Base-by-base conservation (phyloP, 2,113 vertebrate species). In the Corythaixoides concolor region DNA sequence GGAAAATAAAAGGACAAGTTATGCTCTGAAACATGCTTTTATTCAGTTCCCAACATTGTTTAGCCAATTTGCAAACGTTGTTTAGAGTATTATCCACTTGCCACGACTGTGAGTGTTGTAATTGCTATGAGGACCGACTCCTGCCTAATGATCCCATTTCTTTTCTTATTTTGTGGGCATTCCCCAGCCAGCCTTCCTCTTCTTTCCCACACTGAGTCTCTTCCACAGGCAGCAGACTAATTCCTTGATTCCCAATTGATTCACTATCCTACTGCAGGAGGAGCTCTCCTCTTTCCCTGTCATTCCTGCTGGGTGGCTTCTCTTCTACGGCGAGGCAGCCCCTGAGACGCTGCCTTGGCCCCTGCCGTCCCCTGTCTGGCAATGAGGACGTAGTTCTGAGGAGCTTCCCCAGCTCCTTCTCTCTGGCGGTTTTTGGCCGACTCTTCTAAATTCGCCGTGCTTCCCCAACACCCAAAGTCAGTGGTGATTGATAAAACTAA, bases 201-300 rank as follows among this genome's bases (percentile, higher is more conserved):
- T 49, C 30, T 53, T 88, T 76, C 58, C 58, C 21, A n/a, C 22
- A 16, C 32, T 5, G 8, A 68, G 23, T 37, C 26, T 78, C 33
- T 89, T 32, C 78, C 56, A 14, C 47, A 56, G 22, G 17, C 33
- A 75, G 60, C 77, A 11, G 55, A 41, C 22, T 67, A 69, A 77
- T 37, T 69, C 6, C 27, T 58, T 14, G 37, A 1, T 67, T 95
- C n/a, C 37, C 32, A 53, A 2, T 3, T 62, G 63, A 84, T 69
- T 74, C 19, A 23, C 15, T 0, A 0, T 66, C 32, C 45, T 84
- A 4, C 24, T 1, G 1, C 47, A 73, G 27, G 26, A 68, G 27
- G 11, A 22, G 7, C 58, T 66, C 12, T 1, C 12, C 12, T 28
- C 49, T 83, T 78, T 68, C 30, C 23, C 30, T 49, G 17, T 50